Evolutionary conservation across 2,113 vertebrate species (phyloP), one percentile per base, ranked within the genome.

Genomic region (Saccopteryx bilineata): DNA sequence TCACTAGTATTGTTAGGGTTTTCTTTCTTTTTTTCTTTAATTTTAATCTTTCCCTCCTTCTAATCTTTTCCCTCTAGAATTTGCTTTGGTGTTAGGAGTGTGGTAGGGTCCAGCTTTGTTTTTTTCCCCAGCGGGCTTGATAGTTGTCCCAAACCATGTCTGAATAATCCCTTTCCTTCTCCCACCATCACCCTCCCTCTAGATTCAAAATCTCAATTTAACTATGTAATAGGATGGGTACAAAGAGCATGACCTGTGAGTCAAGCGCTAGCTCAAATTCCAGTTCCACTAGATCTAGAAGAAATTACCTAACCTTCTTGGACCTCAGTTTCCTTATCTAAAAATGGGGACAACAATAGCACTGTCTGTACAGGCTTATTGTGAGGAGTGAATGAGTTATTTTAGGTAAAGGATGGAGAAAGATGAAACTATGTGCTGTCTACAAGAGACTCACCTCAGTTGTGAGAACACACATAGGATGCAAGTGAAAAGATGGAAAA

Each of bases 21-120:
- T 84, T 75, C 31, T 87, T 87, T 88, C 66, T 86, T 83, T 78
- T 46, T 88, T 85, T 91, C 28, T 88, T 85, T 91, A 23, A 52
- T 52, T 60, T 72, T 10, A 93, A 56, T 72, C 46, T 93, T 84
- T 56, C 60, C 52, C 50, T 24, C 46, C 15, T 71, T 71, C 33
- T 5, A 92, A 63, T 72, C 61, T 93, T 88, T 61, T 68, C 21
- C n/a, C 26, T 39, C 78, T 80, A 91, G 66, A 91, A 85, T 91
- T 75, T 76, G 54, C 52, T 85, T 76, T 76, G 58, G 13, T 76
- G 17, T 12, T 81, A 81, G 13, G 48, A 95, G 2, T 61, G 7
- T 80, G 50, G 33, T n/a, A 31, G 33, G 33, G 7, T 52, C 19
- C 19, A 19, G 58, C 8, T 85, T 84, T 76, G 0, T 46, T 84